These are phyloP conservation scores for Leptogaster cylindrica DNA, from an alignment of 2,888 invertebrate species.

Conservation along the genomic window DNA sequence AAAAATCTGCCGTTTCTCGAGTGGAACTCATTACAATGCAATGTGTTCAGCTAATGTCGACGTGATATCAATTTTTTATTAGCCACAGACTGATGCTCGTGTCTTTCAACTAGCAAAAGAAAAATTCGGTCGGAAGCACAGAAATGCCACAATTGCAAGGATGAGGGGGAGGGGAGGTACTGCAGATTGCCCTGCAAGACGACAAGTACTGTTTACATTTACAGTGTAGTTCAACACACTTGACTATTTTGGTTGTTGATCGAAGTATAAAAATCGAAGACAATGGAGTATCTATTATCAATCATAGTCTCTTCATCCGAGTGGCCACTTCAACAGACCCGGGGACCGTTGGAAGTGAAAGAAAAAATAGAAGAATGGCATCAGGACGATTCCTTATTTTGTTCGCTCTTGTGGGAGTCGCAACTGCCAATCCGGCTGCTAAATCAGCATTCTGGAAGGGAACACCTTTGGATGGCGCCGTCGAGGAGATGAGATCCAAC, in stretches of 20 bases:
- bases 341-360: constrained; percentile 36
- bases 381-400: constrained; percentile 57
- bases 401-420: constrained; percentile 66
- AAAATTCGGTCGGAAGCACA: constrained; percentile 48
- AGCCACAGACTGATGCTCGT: neutral
- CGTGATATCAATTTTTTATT: constrained; percentile 25
- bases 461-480: constrained; percentile 74
- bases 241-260: constrained; percentile 22
- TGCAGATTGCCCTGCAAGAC: neutral
- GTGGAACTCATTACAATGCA: constrained; percentile 18
- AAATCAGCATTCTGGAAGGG: constrained; percentile 74
- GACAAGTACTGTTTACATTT: neutral
- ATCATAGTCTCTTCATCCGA: constrained; percentile 55
- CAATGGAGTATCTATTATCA: constrained; percentile 62
- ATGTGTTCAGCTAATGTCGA: constrained; percentile 1
- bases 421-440: constrained; percentile 67
- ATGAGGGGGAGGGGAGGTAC: constrained; percentile 2
- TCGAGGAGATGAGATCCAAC: constrained; percentile 77
- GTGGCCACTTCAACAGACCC: constrained; percentile 38
- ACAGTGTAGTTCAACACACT: constrained; percentile 17
- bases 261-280: constrained; percentile 61
- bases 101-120: constrained; percentile 18
- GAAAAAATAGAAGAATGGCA: constrained; percentile 47
- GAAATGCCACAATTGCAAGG: neutral
- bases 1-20: constrained; percentile 13